Evolutionary conservation across 2,113 vertebrate species (phyloP), one percentile per base, ranked within the genome.

Genomic region (Dasyurus viverrinus): DNA sequence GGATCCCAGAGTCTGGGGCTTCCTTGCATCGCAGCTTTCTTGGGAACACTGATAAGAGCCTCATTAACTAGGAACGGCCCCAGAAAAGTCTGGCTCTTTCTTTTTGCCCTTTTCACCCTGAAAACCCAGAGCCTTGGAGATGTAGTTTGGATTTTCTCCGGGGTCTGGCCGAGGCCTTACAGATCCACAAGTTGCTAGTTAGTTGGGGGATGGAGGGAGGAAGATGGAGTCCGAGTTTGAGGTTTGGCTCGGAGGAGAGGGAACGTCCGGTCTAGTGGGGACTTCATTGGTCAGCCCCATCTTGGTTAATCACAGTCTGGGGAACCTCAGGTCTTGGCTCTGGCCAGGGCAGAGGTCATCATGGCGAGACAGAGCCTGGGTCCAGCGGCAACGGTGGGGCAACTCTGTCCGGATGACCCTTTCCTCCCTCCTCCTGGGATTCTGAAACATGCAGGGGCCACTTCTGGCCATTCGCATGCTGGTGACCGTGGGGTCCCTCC

Each of bases 211-310:
- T 42, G 9, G 0, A 76, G 24, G 48, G 84, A 90, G 68, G 68
- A 0, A 0, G 7, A 84, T 26, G 90, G 36, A 89, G 68, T 42
- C 16, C 42, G 68, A 42, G 36, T 6, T 22, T 46, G 68, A 53
- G 54, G 91, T 90, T 90, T 96, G 93, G 95, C 90, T 2, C 0
- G n/a, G 26, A 36, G 46, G 92, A 0, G 55, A 25, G 36, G 92
- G 93, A 84, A 47, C 52, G 89, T 68, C 95, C 50, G 90, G 90
- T n/a, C 53, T 1, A n/a, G 8, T 42, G 91, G 36, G 53, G 14
- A 47, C 53, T 47, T 89, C 89, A 94, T 91, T 95, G 97, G 96
- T 92, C 95, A 91, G 91, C 48, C 90, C 90, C 92, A 94, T 92
- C 89, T 92, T 84, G 68, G 16, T 76, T 76, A 76, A 30, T 76